These are phyloP conservation scores for Valencia hispanica DNA, from an alignment of 2,797 vertebrate species.

Conservation along the genomic window DNA sequence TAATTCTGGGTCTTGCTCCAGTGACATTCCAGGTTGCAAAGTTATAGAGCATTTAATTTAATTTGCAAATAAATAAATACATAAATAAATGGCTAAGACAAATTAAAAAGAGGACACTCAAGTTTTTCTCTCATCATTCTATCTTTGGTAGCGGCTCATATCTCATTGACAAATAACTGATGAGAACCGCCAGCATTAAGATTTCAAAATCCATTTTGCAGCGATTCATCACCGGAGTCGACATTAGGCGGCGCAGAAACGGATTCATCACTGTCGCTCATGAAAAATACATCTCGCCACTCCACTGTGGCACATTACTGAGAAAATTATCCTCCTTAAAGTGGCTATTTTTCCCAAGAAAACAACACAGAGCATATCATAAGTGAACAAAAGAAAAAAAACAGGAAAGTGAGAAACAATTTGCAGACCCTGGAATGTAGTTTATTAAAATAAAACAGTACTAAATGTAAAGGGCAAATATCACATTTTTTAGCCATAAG, in stretches of 20 bases:
- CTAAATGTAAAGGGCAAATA: background rate
- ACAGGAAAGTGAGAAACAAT: background rate
- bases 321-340: background rate
- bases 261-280: conserved; percentile 47
- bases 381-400: background rate
- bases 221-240: conserved; percentile 44
- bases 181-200: conserved; percentile 49
- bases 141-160: conserved; percentile 55
- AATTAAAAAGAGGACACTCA: conserved; percentile 1
- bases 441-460: conserved; percentile 1
- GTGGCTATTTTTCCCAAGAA: background rate
- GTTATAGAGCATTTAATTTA: conserved; percentile 23
- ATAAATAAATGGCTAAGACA: conserved; percentile 8
- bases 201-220: conserved; percentile 35
- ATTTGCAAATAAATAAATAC: conserved; percentile 20
- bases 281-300: conserved; percentile 39
- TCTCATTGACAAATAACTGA: conserved; percentile 54
- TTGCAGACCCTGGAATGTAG: background rate
- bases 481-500: background rate
- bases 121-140: conserved; percentile 46
- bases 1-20: background rate
- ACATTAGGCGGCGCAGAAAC: conserved; percentile 38
- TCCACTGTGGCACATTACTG: conserved; percentile 1
- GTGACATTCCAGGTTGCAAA: conserved; percentile 11
- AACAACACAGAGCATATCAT: background rate